Evolutionary conservation across 2,888 invertebrate genomes (phyloP).

Genomic region (Thymelicus sylvestris): DNA sequence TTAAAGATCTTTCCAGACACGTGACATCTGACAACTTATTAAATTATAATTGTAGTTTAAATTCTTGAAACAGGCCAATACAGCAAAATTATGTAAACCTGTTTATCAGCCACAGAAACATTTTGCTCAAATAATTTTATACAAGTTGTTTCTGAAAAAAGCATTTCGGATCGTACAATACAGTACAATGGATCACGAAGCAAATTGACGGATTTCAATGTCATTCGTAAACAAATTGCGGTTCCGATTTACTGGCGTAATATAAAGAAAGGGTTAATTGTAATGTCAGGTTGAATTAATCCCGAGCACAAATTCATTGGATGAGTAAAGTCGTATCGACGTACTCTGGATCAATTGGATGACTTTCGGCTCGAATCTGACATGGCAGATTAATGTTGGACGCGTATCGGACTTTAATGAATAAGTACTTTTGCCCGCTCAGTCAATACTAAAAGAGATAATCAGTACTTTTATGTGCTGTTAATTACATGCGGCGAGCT

Average conservation of each 20-base stretch:
- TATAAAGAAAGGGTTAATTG: conserved; percentile 41
- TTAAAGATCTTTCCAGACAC: too few relatives aligned
- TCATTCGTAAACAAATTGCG: conserved; percentile 2
- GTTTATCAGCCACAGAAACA: too few relatives aligned
- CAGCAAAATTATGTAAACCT: too few relatives aligned
- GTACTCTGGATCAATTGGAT: conserved; percentile 30
- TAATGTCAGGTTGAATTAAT: conserved; percentile 47
- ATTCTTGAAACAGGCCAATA: too few relatives aligned
- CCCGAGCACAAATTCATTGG: conserved; percentile 39
- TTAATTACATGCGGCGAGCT: conserved; percentile 7
- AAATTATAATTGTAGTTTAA: too few relatives aligned
- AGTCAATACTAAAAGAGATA: conserved; percentile 30
- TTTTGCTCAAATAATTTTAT: too few relatives aligned
- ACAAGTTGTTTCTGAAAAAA: too few relatives aligned
- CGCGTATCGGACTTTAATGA: conserved; percentile 30
- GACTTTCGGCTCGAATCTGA: conserved; percentile 35
- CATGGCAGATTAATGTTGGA: conserved; percentile 30
- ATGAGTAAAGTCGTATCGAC: conserved; percentile 33
- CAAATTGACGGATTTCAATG: conserved; percentile 1
- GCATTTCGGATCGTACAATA: background rate
- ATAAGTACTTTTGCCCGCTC: conserved; percentile 34
- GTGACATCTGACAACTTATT: too few relatives aligned
- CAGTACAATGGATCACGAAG: background rate
- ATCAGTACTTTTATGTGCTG: conserved; percentile 24
- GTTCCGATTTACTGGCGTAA: background rate